Conservation (phyloP, 2,888 invertebrate genomes). For the Brenthis hecate region DNA sequence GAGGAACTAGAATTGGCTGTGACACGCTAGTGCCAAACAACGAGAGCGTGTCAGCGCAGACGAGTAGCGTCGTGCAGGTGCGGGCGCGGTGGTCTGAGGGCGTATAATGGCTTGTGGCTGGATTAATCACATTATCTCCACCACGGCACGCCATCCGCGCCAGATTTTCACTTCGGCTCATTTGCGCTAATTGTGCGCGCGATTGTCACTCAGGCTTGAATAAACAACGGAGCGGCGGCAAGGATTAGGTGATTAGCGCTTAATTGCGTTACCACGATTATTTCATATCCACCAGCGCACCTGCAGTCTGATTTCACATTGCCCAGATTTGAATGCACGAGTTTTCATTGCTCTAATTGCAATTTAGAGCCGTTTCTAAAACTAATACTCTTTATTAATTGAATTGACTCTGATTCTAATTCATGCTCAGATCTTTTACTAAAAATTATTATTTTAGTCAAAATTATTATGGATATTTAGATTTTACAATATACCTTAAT, state of each 20-base stretch:
- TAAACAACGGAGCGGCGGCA: conserved; percentile 79
- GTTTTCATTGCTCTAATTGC: conserved; percentile 47
- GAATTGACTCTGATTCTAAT: conserved; percentile 20
- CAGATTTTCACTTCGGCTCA: conserved; percentile 82
- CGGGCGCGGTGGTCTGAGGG: conserved; percentile 43
- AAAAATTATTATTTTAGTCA: background rate
- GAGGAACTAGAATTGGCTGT: conserved; percentile 2
- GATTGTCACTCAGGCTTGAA: conserved; percentile 82
- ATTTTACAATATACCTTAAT: too few species aligned
- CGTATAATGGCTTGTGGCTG: conserved; percentile 70
- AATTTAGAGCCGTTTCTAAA: conserved; percentile 30
- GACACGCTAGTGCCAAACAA: conserved; percentile 10
- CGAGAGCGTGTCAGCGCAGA: conserved; percentile 8
- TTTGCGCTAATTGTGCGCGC: conserved; percentile 81
- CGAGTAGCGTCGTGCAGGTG: conserved; percentile 16
- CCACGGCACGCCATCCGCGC: conserved; percentile 51
- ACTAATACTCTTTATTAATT: conserved; percentile 20
- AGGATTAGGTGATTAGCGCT: conserved; percentile 81
- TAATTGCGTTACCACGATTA: conserved; percentile 81
- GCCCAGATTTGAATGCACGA: conserved; percentile 69
- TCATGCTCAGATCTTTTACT: conserved; percentile 2
- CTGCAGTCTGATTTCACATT: conserved; percentile 75
- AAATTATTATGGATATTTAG: too few species aligned
- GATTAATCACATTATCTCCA: conserved; percentile 75
- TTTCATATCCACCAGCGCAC: conserved; percentile 70